Percentiles rank a stretch among this genome's conserved stretches.
Conservation (phyloP, 2,888 invertebrate species). For the Ormyrus nitidulus region DNA sequence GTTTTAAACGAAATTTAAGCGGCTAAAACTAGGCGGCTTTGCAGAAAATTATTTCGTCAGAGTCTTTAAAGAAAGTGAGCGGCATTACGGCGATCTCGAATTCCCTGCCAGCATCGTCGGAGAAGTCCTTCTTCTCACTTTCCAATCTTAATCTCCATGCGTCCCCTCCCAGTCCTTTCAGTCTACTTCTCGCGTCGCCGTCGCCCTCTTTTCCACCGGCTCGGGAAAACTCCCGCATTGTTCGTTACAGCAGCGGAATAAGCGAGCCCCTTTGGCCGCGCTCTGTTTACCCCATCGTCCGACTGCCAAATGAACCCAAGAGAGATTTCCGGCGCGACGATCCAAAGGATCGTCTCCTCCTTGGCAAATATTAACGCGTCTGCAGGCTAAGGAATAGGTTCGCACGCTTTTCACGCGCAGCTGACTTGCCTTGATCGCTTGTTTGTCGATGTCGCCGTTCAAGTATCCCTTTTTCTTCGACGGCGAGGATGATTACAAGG, state of each 20-base stretch:
- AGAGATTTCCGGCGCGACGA: conserved; percentile 56
- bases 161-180: not conserved
- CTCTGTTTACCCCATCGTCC: conserved; percentile 11
- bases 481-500: not conserved
- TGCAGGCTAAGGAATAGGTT: not conserved
- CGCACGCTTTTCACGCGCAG: not conserved
- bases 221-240: too few relatives aligned
- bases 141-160: not conserved
- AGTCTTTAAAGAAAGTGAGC: too few relatives aligned
- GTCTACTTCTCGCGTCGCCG: not conserved
- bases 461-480: not conserved
- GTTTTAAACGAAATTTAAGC: too few relatives aligned
- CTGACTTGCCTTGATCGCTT: not conserved
- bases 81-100: too few relatives aligned
- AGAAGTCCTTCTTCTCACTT: too few relatives aligned
- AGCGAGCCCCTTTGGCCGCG: conserved; percentile 2
- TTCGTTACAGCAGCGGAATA: not conserved
- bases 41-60: too few relatives aligned
- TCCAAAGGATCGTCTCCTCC: conserved; percentile 9
- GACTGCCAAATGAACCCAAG: conserved; percentile 40
- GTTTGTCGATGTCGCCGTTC: not conserved
- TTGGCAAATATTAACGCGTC: conserved; percentile 57
- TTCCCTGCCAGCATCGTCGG: too few relatives aligned
- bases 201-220: too few relatives aligned
- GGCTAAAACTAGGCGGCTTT: too few relatives aligned